phyloP scores from a whole-genome alignment of 1,140 invertebrate species.

The Calliopsis andreniformis region DNA sequence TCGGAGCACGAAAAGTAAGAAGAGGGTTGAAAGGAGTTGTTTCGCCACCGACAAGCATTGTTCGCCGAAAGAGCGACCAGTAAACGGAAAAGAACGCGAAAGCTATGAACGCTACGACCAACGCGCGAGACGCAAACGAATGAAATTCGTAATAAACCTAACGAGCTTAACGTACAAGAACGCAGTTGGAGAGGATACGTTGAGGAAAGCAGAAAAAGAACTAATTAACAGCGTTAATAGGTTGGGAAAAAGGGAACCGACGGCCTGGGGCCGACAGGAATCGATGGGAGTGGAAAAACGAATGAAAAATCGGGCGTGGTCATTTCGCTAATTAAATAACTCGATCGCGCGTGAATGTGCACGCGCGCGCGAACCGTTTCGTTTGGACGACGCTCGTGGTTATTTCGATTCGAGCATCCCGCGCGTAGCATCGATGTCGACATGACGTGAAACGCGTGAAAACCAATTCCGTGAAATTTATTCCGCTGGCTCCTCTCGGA shows the following conservation, averaged over 20 bases:
- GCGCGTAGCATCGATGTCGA: background rate
- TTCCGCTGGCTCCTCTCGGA: background rate
- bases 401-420: conserved; percentile 1
- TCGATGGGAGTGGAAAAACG: background rate
- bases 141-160: background rate
- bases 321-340: conserved; percentile 48
- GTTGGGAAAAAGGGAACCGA: background rate
- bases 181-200: background rate
- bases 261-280: background rate
- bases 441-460: conserved; percentile 8
- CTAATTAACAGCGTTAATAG: background rate
- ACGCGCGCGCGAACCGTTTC: background rate
- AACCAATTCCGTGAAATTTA: conserved; percentile 26
- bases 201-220: background rate
- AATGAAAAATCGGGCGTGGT: conserved; percentile 10
- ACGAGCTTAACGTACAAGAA: conserved; percentile 10
- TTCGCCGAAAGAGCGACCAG: too few species aligned
- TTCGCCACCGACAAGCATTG: background rate
- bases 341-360: conserved; percentile 29
- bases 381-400: background rate
- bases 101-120: background rate
- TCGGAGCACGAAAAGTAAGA: background rate
- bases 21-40: background rate
- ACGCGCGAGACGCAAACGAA: background rate
- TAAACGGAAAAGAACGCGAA: background rate